Conservation (phyloP, 2,113 vertebrate genomes). For the Chaenogobius annularis region DNA sequence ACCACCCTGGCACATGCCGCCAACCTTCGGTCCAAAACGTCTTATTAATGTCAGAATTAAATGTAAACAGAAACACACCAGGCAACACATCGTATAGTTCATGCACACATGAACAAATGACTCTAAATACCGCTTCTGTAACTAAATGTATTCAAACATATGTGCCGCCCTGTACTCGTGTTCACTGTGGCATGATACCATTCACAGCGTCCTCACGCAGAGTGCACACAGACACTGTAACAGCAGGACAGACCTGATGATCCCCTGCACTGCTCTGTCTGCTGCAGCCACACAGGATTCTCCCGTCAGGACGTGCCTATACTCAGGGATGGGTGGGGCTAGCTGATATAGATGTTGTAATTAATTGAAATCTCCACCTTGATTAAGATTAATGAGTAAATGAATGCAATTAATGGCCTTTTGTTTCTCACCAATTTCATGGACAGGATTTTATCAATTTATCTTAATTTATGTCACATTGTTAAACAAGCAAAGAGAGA, state of each 20-base stretch:
- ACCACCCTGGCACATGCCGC: not conserved
- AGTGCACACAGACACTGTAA: not conserved
- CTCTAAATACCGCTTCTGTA: constrained; percentile 30
- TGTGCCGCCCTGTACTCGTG: constrained; percentile 15
- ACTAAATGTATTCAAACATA: constrained; percentile 15
- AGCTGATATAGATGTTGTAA: not conserved
- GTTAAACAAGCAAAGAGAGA: not conserved
- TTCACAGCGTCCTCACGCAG: constrained; percentile 1
- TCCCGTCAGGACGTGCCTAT: not conserved
- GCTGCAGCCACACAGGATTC: not conserved
- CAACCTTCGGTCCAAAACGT: constrained; percentile 16
- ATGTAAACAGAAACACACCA: constrained; percentile 8
- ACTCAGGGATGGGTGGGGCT: not conserved
- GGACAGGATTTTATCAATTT: not conserved
- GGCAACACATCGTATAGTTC: constrained; percentile 13
- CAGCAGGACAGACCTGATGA: not conserved
- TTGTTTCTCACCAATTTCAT: constrained; percentile 2
- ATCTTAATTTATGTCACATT: not conserved
- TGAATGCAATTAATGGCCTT: not conserved
- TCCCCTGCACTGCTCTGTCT: not conserved
- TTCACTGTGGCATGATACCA: constrained; percentile 11
- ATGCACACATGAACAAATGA: constrained; percentile 29
- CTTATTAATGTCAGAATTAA: constrained; percentile 13
- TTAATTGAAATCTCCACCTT: constrained; percentile 6
- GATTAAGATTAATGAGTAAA: constrained; percentile 6